Evolutionary conservation across 1,140 invertebrate species (phyloP), one percentile per base, ranked within the genome.

Genomic region (Drosophila azteca): DNA sequence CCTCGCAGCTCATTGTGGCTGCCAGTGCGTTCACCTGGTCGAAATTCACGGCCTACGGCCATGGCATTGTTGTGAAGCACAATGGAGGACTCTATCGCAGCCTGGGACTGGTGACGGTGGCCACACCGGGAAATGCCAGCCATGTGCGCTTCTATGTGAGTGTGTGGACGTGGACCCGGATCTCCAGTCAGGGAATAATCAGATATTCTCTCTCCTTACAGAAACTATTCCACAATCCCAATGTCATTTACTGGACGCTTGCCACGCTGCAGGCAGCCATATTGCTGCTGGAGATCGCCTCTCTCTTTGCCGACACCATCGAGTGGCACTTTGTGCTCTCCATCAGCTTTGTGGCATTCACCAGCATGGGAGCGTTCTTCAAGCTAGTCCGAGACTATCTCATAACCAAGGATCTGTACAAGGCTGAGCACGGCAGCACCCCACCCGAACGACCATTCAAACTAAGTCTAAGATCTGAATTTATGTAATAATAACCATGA

Each of bases 271-370:
- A 97, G 77, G 91, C 95, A 6, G 91, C 94, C 1, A 91, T 98
- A 20, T 94, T 99, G 13, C 91, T 95, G 1, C 92, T 96, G 17
- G 96, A 98, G 92, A 93, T 99, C 45, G 93, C 95, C 51, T 93
- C 97, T 22, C 90, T 99, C 0, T 93, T 97, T 69, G 94, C 95
- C 48, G 95, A 95, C 2, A 88, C 59, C 45, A 94, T 94, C 7
- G 95, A 97, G 77, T 99, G 98, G 98, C 97, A 98, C 92, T 96
- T 98, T 90, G 94, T 98, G 31, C 87, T 99, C 8, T 97, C 97
- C 15, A 93, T 98, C 65, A 94, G 96, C 11, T 93, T 98, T 35
- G 93, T 99, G 24, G 93, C 98, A 8, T 95, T 97, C 82, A 96
- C 96, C 50, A 98, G 98, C 92, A 98, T 98, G 92, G 96, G 97